phyloP scores from a whole-genome alignment of 2,888 invertebrate species.

The Tenthredo amoena region DNA sequence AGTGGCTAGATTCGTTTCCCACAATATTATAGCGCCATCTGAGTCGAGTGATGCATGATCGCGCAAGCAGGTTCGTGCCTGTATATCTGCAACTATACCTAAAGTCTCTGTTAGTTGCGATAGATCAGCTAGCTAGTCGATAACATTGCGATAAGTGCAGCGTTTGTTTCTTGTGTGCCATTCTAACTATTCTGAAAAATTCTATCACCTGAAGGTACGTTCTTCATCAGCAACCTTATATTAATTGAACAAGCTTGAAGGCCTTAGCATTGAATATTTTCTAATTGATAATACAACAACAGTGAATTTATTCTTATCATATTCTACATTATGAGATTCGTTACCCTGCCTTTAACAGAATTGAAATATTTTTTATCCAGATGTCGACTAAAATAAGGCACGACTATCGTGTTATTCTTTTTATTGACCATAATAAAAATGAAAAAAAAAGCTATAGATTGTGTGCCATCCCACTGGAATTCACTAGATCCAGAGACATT shows the following conservation, averaged over 20 bases:
- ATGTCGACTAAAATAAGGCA: too few relatives aligned
- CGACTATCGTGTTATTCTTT: too few relatives aligned
- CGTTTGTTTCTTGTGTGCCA: not conserved
- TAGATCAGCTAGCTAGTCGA: not conserved
- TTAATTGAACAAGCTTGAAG: too few relatives aligned
- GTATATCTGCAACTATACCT: not conserved
- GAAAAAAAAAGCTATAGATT: not conserved
- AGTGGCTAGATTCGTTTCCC: not conserved
- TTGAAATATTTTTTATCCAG: too few relatives aligned
- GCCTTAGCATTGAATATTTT: too few relatives aligned
- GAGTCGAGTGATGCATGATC: not conserved
- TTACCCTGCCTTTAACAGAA: too few relatives aligned
- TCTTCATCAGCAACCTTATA: not conserved
- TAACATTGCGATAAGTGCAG: not conserved
- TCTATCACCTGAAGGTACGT: not conserved
- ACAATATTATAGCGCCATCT: not conserved
- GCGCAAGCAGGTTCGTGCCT: not conserved
- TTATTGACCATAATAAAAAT: too few relatives aligned
- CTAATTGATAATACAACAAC: too few relatives aligned
- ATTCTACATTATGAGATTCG: too few relatives aligned
- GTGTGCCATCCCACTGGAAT: not conserved
- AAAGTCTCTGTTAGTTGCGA: not conserved
- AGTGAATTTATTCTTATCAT: too few relatives aligned
- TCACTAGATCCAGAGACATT: not conserved
- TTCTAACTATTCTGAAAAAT: not conserved